Percentiles rank a stretch among this genome's conserved stretches.
phyloP scores from a whole-genome alignment of 2,797 vertebrate genomes.

The Microctenopoma stevenorrisi region DNA sequence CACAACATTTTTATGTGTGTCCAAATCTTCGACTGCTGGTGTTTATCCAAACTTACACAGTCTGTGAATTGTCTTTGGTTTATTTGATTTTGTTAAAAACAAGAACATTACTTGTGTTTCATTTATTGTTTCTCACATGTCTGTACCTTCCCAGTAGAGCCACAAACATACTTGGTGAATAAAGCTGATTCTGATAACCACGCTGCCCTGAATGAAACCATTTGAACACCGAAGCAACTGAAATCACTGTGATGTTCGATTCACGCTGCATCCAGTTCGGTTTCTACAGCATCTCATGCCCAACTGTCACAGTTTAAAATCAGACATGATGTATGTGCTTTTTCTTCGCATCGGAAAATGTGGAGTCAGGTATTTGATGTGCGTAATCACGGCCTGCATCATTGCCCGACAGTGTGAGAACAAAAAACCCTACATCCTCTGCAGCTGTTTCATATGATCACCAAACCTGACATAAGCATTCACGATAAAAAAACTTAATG shows the following conservation, averaged over 20 bases:
- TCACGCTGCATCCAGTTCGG: background rate
- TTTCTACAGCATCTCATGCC: background rate
- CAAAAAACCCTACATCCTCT: conserved; percentile 12
- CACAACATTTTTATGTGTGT: no score
- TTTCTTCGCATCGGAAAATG: background rate
- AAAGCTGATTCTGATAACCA: no score
- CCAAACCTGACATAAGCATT: conserved; percentile 12
- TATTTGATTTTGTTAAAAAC: no score
- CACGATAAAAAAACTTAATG: background rate
- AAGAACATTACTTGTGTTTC: no score
- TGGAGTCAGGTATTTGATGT: background rate
- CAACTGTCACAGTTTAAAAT: background rate
- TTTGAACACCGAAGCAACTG: background rate
- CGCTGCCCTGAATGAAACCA: no score
- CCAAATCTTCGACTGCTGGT: no score
- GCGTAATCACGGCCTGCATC: background rate
- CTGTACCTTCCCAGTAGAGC: no score
- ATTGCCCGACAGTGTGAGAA: background rate
- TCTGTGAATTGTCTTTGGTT: no score
- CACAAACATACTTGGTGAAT: no score
- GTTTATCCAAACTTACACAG: no score
- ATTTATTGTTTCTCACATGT: no score
- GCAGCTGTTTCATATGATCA: background rate
- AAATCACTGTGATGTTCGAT: background rate
- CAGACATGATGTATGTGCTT: background rate